Base-by-base conservation (phyloP, 2,888 invertebrate genomes). In the Pollenia griseotomentosa region DNA sequence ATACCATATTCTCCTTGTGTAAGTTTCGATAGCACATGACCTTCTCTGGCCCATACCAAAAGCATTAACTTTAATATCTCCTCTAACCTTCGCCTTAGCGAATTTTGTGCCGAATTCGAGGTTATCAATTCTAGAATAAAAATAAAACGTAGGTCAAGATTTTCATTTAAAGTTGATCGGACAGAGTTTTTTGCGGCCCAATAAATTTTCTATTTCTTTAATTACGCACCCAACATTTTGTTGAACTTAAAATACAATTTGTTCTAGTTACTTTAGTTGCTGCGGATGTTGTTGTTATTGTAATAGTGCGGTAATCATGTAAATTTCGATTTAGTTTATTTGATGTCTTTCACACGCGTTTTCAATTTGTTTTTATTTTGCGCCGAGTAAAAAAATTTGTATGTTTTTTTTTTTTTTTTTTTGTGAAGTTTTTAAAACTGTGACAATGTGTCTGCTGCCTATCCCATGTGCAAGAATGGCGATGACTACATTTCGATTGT, bases 1-100 rank as follows among this genome's bases (percentile, higher is more conserved):
- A 68, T 89, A 95, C 95, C 95, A 91, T 95, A 94, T 88, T 94
- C 93, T 92, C 95, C 94, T 85, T 94, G 93, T 91, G 96, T 95
- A 85, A 96, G 94, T 90, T 95, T 94, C 89, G 95, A 95, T 90
- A 96, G 94, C 70, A 96, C 96, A 93, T 96, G 95, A 89, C 95
- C 95, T 92, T 97, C 96, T 90, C 96, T 95, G 92, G 97, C 97
- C 97, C 97, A 97, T 70, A 97, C 95, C 91, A 96, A 94, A 90
- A 97, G 95, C 97, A 97, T 97, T 90, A 96, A 94, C 93, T 97
- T 97, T 90, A 97, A 95, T 88, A 97, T 94, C 91, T 97, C 97
- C 92, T 97, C 97, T 90, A 97, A 94, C 91, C 96, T 96, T 88
- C 95, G 94, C 88, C 95, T 94, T 78, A 96, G 92, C 80, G 95